Evolutionary conservation across 35 echinoderm and acorn worm species (phyloP), one percentile per base, ranked within the genome.

Genomic region (Lytechinus pictus): DNA sequence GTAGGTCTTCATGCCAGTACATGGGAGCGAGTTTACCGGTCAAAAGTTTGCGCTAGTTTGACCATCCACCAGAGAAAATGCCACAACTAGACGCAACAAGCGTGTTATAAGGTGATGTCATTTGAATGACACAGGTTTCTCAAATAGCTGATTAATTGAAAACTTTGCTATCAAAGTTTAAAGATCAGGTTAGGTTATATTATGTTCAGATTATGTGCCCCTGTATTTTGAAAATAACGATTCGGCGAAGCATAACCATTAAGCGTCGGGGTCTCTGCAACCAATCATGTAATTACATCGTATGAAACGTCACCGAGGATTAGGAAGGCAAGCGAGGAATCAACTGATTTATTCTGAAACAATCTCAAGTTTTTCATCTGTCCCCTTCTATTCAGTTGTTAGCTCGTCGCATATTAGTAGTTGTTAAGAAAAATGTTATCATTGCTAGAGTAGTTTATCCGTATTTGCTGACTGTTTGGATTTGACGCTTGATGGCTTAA

Each of bases 341-440:
- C 66, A 79, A 79, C 24, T 79, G 66, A 79, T 79, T 79, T 79
- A 79, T 79, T 79, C 66, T 24, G 66, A 24, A 79, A 79, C 66
- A 79, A 79, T 79, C 66, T 79, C 19, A 79, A 79, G 66, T 79
- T 79, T 79, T 79, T 79, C 19, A 79, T 79, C n/a, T 79, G 66
- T 6, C 66, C 66, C n/a, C 21, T 79, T n/a, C 66, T 79, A 79
- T 79, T 79, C 66, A 16, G 16, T 24, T 79, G 19, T 79, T n/a
- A 79, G 19, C n/a, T 79, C n/a, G 66, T 79, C n/a, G n/a, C 66
- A 79, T 79, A 79, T 79, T 79, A 79, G 66, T 16, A 79, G 66
- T 79, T 79, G 66, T 79, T 79, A 79, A 79, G 66, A 79, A 79
- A 79, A 79, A 79, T 79, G 66, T 79, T 79, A 79, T 79, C 66